Evolutionary conservation across 1,140 invertebrate genomes (phyloP).

Genomic region (Chironomus striatipennis): DNA sequence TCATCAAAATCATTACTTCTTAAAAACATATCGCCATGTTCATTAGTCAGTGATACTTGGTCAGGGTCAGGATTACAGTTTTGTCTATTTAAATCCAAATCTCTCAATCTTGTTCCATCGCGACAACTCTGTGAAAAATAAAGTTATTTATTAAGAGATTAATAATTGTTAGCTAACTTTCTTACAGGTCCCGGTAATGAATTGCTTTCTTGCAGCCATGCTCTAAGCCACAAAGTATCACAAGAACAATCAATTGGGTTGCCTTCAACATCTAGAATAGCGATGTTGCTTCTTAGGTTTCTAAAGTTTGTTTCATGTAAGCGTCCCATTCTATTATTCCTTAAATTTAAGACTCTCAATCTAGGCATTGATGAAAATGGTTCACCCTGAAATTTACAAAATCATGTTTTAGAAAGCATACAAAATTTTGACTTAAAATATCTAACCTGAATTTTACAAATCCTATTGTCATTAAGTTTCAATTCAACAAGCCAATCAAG

Average conservation of each 20-base stretch:
- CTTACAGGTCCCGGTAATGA: constrained; percentile 37
- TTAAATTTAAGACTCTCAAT: constrained; percentile 65
- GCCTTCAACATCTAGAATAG: constrained; percentile 73
- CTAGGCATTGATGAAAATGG: constrained; percentile 75
- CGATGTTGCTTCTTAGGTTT: constrained; percentile 66
- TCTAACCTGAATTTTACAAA: constrained; percentile 52
- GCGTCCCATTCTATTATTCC: constrained; percentile 66
- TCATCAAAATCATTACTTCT: constrained; percentile 36
- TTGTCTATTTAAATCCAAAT: constrained; percentile 55
- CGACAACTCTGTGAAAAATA: constrained; percentile 57
- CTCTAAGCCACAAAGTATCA: constrained; percentile 66
- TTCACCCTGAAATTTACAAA: constrained; percentile 42
- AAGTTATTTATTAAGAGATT: neutral
- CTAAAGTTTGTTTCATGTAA: constrained; percentile 66
- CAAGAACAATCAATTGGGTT: constrained; percentile 76
- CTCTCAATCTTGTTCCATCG: constrained; percentile 61
- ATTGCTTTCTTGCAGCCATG: constrained; percentile 66
- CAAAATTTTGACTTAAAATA: no score
- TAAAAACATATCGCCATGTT: constrained; percentile 38
- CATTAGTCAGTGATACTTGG: constrained; percentile 36
- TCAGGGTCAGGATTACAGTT: constrained; percentile 47
- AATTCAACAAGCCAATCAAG: constrained; percentile 80
- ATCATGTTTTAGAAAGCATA: no score
- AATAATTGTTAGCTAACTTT: neutral
- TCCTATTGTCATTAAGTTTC: constrained; percentile 66